phyloP scores from a whole-genome alignment of 2,888 invertebrate genomes.

The Rotaria sp. region DNA sequence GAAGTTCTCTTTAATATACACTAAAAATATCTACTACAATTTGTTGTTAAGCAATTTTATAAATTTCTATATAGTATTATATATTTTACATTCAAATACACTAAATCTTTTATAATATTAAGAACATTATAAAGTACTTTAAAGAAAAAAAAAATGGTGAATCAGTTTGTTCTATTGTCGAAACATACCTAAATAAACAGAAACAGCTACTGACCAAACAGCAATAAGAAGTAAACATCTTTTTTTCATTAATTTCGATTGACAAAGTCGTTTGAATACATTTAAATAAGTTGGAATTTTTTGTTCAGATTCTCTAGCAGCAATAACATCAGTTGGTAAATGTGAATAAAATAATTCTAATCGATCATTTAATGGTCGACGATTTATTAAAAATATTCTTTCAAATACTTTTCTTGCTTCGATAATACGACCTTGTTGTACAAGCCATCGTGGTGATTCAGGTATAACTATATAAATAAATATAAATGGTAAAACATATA shows the following conservation, averaged over 20 bases:
- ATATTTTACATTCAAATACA: no score
- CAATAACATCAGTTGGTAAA: neutral
- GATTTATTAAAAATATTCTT: slow-evolving; percentile 30
- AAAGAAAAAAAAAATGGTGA: no score
- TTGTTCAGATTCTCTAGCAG: neutral
- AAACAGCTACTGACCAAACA: slow-evolving; percentile 32
- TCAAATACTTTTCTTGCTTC: slow-evolving; percentile 32
- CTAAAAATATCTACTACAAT: no score
- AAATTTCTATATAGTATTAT: no score
- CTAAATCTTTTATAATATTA: no score
- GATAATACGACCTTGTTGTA: slow-evolving; percentile 22
- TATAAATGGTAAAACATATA: slow-evolving; percentile 34
- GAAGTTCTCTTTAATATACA: no score
- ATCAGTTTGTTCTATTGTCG: no score
- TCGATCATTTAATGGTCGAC: neutral
- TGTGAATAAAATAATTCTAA: neutral
- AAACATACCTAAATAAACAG: slow-evolving; percentile 29
- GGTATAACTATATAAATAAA: slow-evolving; percentile 33
- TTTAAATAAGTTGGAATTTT: neutral
- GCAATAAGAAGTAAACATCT: slow-evolving; percentile 33
- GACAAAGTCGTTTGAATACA: slow-evolving; percentile 15
- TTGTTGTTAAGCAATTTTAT: no score
- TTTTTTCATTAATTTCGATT: slow-evolving; percentile 28
- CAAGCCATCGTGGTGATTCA: slow-evolving; percentile 35
- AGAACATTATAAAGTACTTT: no score